These are phyloP conservation scores for Panthera uncia DNA, from an alignment of 2,113 vertebrate species.

Conservation along the genomic window DNA sequence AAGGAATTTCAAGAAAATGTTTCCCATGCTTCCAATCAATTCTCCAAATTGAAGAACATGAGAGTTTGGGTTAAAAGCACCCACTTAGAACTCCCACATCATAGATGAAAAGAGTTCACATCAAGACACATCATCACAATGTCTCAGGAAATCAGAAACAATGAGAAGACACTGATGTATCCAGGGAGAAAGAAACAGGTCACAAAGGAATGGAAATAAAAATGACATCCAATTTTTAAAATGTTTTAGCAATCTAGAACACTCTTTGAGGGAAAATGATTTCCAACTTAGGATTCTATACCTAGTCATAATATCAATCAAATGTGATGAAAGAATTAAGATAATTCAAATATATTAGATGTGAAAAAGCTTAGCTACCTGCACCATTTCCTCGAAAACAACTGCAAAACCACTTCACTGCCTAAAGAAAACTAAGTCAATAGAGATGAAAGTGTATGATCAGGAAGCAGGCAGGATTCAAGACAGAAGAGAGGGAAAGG, in stretches of 20 bases:
- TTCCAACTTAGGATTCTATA: neutral
- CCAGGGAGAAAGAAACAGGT: neutral
- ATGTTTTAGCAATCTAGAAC: neutral
- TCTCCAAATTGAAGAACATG: neutral
- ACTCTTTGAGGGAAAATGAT: neutral
- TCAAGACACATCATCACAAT: neutral
- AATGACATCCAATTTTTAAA: neutral
- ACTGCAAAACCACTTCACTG: neutral
- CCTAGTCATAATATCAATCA: neutral
- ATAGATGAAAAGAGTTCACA: neutral
- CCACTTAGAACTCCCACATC: neutral
- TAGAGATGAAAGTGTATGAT: neutral
- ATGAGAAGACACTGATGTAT: neutral
- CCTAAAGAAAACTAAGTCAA: neutral
- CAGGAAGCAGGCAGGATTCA: neutral
- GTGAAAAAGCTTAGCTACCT: neutral
- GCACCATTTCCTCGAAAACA: neutral
- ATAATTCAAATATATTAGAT: neutral
- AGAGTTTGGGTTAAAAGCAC: neutral
- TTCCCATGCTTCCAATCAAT: neutral
- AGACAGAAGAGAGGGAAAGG: neutral
- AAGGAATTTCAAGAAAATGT: neutral
- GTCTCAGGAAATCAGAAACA: neutral
- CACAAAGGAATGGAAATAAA: neutral
- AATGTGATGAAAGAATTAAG: neutral